Percentiles rank a stretch among this genome's conserved stretches.
Conservation (phyloP, 53 echinoderm and acorn worm genomes). For the Actinopyga echinites region DNA sequence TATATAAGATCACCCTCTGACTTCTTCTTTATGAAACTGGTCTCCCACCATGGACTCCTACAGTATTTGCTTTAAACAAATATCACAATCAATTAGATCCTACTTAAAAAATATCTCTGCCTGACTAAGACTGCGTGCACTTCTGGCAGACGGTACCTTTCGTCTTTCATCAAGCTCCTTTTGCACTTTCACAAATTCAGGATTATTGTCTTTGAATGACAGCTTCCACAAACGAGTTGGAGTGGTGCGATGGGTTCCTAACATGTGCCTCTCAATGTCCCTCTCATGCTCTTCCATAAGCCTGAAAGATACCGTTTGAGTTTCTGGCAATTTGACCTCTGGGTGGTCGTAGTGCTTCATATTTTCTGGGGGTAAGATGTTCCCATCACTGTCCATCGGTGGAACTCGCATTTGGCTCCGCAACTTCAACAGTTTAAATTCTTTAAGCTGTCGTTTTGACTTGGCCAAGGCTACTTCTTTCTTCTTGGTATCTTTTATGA, state of each 20-base stretch:
- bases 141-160: background rate
- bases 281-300: conserved; percentile 75
- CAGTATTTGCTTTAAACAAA: no score
- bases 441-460: conserved; percentile 76
- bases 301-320: conserved; percentile 62
- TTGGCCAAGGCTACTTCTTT: conserved; percentile 61
- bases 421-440: conserved; percentile 83
- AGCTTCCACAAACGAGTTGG: conserved; percentile 87
- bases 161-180: conserved; percentile 43
- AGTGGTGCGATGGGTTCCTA: conserved; percentile 70
- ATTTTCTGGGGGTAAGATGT: conserved; percentile 67
- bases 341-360: conserved; percentile 59
- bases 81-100: background rate
- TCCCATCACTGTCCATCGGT: conserved; percentile 63
- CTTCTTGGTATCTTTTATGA: conserved; percentile 68
- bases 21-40: no score
- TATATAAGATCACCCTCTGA: no score
- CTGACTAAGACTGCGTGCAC: conserved; percentile 4
- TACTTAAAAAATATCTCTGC: conserved; percentile 58
- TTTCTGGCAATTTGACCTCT: conserved; percentile 48
- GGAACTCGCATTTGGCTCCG: conserved; percentile 95
- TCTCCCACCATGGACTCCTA: no score
- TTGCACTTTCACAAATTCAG: conserved; percentile 66
- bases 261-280: conserved; percentile 67
- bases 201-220: conserved; percentile 82